Percentiles rank a stretch among this genome's conserved stretches.
These are phyloP conservation scores for Sminthurides bifidus DNA, from an alignment of 1,140 invertebrate species.

Conservation along the genomic window DNA sequence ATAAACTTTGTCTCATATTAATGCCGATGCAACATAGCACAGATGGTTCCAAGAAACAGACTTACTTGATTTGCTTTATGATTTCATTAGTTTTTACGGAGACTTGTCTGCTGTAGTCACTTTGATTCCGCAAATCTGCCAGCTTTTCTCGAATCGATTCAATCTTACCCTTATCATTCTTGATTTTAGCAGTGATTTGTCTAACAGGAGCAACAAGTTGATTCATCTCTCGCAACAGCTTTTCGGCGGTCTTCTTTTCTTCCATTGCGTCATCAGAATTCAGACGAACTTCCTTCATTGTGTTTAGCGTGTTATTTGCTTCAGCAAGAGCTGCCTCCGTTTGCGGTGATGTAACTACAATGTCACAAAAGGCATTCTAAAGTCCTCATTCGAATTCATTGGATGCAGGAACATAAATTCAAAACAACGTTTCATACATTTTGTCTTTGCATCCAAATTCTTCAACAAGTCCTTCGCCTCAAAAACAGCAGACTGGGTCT, in stretches of 20 bases:
- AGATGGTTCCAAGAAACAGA: too few relatives aligned
- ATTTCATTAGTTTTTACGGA: constrained; percentile 49
- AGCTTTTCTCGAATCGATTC: constrained; percentile 52
- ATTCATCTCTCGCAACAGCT: constrained; percentile 53
- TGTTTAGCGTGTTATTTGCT: constrained; percentile 54
- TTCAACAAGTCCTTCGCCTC: constrained; percentile 54
- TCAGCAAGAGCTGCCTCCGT: constrained; percentile 62
- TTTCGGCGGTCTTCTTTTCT: constrained; percentile 45
- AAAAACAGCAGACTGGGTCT: constrained; percentile 42
- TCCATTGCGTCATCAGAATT: constrained; percentile 42
- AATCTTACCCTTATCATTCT: constrained; percentile 45
- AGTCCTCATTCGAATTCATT: neutral
- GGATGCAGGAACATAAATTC: neutral
- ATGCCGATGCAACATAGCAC: neutral
- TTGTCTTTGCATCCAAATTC: constrained; percentile 51
- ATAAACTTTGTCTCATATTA: neutral
- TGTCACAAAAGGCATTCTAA: too few relatives aligned
- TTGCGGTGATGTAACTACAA: constrained; percentile 45
- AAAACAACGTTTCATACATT: constrained; percentile 30
- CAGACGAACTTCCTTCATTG: constrained; percentile 51
- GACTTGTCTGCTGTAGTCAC: constrained; percentile 47
- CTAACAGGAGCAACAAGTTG: constrained; percentile 54
- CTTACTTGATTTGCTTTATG: constrained; percentile 42
- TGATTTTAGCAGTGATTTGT: constrained; percentile 44
- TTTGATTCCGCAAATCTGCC: constrained; percentile 58